Base-by-base conservation (phyloP, 2,888 invertebrate species). In the Ormyrus nitidulus region DNA sequence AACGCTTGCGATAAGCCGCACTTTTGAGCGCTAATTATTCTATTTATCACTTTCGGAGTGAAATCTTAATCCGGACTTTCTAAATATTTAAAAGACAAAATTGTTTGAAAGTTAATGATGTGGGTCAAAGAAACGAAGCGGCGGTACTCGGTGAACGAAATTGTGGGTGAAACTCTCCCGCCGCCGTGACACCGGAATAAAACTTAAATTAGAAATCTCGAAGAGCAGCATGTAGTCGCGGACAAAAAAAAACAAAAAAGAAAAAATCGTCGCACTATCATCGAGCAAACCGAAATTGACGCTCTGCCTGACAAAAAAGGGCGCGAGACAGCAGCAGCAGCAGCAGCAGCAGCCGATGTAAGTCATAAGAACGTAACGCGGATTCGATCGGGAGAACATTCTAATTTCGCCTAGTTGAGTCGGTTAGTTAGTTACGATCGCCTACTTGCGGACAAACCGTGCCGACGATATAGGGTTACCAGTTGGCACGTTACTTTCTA, bases 371-470 rank as follows among this genome's bases (percentile, higher is more conserved):
- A 34, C 74, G 49, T n/a, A 61, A 51, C 69, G 44, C 44, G 64
- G 76, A 77, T 64, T 64, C 76, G 54, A 84, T 85, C 83, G 83
- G 81, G 83, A 82, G 83, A 86, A 85, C 86, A 86, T 87, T 87
- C 85, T 85, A 86, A 87, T 87, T 85, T 85, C 84, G 85, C 85
- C 84, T 84, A 85, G 86, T 85, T 86, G 83, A 83, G 83, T 83
- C 83, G 84, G 82, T 84, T 83, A 86, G 84, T 87, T 85, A 85
- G 85, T 84, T 83, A 85, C 84, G 84, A 77, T 85, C 82, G 86
- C 85, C 86, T 87, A 87, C 86, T 86, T 85, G 85, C 83, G 84
- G 65, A 77, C 81, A 83, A 84, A 84, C 84, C 84, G 82, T 85
- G 84, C 83, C 85, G 84, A 70, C 83, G 82, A 84, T 86, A 85